phyloP scores from a whole-genome alignment of 2,113 vertebrate species.

The Copsychus sechellarum region DNA sequence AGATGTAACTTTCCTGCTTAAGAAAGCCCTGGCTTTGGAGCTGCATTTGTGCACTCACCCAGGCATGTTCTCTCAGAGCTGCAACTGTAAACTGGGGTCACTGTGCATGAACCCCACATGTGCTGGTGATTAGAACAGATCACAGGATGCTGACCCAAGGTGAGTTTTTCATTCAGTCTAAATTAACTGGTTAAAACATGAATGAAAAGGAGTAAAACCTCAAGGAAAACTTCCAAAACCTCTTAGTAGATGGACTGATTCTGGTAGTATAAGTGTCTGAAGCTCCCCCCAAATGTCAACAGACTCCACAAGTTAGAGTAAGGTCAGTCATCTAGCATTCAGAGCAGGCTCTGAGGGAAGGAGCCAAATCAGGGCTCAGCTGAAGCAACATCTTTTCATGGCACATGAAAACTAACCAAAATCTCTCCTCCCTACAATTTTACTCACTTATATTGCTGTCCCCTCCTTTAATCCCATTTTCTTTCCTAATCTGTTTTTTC shows the following conservation, averaged over 20 bases:
- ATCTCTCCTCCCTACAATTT: neutral
- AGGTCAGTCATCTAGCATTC: neutral
- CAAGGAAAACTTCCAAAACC: neutral
- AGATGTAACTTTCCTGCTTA: neutral
- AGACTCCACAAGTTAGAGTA: neutral
- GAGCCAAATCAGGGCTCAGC: neutral
- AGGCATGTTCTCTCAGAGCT: neutral
- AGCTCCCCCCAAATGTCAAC: neutral
- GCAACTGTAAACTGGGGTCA: neutral
- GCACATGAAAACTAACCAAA: neutral
- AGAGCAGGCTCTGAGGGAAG: neutral
- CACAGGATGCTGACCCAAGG: fast-evolving
- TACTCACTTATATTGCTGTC: neutral
- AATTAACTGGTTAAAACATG: neutral
- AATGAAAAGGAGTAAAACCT: neutral
- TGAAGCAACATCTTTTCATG: neutral
- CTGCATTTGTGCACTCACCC: neutral
- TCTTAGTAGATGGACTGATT: neutral
- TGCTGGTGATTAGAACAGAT: neutral
- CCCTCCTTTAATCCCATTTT: neutral
- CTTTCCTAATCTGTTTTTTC: neutral
- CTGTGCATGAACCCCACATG: neutral
- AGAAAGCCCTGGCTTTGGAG: neutral
- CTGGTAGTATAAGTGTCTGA: neutral
- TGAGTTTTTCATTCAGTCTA: neutral